These are phyloP conservation scores for Drosophila dunni DNA, from an alignment of 1,140 invertebrate genomes.

Conservation along the genomic window DNA sequence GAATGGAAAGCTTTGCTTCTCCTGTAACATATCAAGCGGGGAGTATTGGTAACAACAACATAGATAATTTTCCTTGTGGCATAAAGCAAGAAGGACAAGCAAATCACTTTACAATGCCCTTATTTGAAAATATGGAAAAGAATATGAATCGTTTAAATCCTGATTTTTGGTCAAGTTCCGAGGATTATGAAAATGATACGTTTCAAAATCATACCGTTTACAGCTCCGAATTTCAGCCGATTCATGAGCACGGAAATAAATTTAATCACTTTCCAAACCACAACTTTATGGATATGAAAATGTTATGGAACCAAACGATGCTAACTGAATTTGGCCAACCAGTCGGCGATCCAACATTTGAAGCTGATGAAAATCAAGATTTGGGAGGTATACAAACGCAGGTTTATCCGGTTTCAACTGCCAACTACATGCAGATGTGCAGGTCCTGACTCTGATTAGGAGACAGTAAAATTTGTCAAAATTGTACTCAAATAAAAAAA, in stretches of 20 bases:
- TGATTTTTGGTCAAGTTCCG: background rate
- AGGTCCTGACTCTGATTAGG: background rate
- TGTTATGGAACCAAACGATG: background rate
- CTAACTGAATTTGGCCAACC: background rate
- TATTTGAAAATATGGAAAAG: background rate
- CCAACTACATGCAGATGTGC: slow-evolving; percentile 2
- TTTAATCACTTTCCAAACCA: slow-evolving; percentile 9
- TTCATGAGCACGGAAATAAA: background rate
- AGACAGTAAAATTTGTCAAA: background rate
- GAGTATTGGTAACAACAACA: background rate
- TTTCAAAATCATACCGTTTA: background rate
- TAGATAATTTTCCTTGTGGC: background rate
- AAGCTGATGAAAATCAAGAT: background rate
- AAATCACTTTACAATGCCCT: background rate
- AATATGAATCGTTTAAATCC: background rate
- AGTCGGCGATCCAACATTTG: background rate
- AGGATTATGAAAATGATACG: background rate
- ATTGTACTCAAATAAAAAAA: background rate
- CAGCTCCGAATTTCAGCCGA: slow-evolving; percentile 2
- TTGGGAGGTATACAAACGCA: background rate
- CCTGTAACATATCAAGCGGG: background rate
- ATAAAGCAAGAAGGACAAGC: background rate
- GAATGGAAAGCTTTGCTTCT: background rate
- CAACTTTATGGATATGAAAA: background rate
- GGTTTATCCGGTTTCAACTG: background rate